These are phyloP conservation scores for Drosophila littoralis DNA, from an alignment of 1,140 invertebrate species.

Conservation along the genomic window DNA sequence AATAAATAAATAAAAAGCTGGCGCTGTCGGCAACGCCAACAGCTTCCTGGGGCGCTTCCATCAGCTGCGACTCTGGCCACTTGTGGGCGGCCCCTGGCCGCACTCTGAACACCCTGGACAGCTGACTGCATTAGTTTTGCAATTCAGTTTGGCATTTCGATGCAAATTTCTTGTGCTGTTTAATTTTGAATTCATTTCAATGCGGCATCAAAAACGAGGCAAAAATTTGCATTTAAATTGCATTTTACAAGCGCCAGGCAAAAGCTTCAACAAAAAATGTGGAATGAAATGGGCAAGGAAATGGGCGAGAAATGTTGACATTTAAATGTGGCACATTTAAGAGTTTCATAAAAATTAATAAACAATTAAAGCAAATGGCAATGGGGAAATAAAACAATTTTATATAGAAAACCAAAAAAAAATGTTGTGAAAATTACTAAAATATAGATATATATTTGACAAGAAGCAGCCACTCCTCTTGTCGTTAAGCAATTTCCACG, in stretches of 20 bases:
- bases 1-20: slow-evolving; percentile 79
- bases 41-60: slow-evolving; percentile 58
- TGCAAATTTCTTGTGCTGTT: slow-evolving; percentile 72
- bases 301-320: slow-evolving; percentile 2
- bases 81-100: slow-evolving; percentile 31
- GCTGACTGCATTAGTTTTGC: slow-evolving; percentile 67
- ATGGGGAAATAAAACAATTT: slow-evolving; percentile 16
- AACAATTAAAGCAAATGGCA: slow-evolving; percentile 24
- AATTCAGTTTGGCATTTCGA: slow-evolving; percentile 69
- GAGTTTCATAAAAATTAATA: slow-evolving; percentile 22
- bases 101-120: slow-evolving; percentile 5
- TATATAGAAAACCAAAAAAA: neutral
- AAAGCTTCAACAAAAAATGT: neutral
- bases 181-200: slow-evolving; percentile 75
- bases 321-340: slow-evolving; percentile 20
- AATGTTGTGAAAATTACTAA: neutral
- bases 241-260: slow-evolving; percentile 46
- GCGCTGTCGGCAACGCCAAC: slow-evolving; percentile 42
- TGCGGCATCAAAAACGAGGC: slow-evolving; percentile 35
- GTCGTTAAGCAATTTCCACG: slow-evolving; percentile 66
- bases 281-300: neutral
- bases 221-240: slow-evolving; percentile 78
- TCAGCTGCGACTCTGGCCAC: slow-evolving; percentile 26
- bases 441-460: slow-evolving; percentile 13
- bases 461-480: slow-evolving; percentile 41